These are phyloP conservation scores for Nesometra sesokonis DNA, from an alignment of 35 echinoderm and acorn worm genomes.

Conservation along the genomic window DNA sequence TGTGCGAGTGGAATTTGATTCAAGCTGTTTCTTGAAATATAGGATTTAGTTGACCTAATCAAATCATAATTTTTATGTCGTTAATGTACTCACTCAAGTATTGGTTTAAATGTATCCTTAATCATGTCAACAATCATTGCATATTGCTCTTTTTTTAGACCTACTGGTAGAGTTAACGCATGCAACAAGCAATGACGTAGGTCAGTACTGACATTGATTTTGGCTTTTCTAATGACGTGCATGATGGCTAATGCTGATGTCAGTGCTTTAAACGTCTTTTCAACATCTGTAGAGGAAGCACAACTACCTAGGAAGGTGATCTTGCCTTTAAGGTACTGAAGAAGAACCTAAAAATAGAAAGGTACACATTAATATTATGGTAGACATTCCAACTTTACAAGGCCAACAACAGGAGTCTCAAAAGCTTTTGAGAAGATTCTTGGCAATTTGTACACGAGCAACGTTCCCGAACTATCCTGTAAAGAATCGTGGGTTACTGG, in stretches of 20 bases:
- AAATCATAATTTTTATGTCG: too few species aligned
- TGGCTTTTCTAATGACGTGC: background rate
- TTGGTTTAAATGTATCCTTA: background rate
- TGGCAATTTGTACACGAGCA: too few species aligned
- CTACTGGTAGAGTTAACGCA: background rate
- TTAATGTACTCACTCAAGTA: background rate
- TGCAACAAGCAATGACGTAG: background rate
- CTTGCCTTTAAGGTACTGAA: background rate
- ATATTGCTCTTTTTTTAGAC: background rate
- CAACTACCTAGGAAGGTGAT: background rate
- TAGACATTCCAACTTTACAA: too few species aligned
- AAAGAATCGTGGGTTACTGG: too few species aligned
- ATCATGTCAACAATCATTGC: background rate
- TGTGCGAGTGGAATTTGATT: too few species aligned
- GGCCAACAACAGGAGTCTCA: too few species aligned
- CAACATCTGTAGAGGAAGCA: background rate
- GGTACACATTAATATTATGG: too few species aligned
- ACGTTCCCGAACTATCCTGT: too few species aligned
- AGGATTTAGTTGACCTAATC: too few species aligned
- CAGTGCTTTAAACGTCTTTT: background rate
- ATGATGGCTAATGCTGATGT: background rate
- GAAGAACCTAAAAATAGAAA: background rate
- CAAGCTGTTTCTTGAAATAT: too few species aligned
- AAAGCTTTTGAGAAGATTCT: too few species aligned
- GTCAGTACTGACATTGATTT: background rate